Conservation (phyloP, 2,888 invertebrate genomes). For the Teleiodes luculella region DNA sequence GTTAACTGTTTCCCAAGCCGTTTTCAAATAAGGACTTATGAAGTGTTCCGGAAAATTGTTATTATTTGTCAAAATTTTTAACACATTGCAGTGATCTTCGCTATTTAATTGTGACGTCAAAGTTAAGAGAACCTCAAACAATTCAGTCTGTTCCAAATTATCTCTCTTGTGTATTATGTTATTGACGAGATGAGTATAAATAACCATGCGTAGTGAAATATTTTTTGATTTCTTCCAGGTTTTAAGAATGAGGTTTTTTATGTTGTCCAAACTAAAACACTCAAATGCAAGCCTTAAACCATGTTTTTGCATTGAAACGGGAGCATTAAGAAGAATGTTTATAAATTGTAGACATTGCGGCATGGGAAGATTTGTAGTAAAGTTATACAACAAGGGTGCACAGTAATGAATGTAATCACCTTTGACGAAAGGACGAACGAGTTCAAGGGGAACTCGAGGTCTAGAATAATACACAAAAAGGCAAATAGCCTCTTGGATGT, state of each 20-base stretch:
- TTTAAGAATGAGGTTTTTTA: conserved; percentile 28
- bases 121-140: conserved; percentile 40
- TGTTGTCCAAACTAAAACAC: conserved; percentile 31
- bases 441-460: conserved; percentile 35
- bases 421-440: conserved; percentile 33
- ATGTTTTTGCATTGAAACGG: conserved; percentile 45
- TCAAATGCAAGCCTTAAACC: conserved; percentile 42
- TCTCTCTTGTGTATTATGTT: conserved; percentile 23
- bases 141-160: conserved; percentile 25
- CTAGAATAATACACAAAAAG: conserved; percentile 36
- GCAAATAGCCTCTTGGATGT: conserved; percentile 41
- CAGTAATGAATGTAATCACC: conserved; percentile 43
- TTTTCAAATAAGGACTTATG: conserved; percentile 31
- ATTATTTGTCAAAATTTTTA: conserved; percentile 24
- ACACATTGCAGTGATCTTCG: conserved; percentile 45
- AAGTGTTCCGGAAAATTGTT: conserved; percentile 17
- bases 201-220: conserved; percentile 36
- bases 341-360: conserved; percentile 34
- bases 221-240: conserved; percentile 43
- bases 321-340: conserved; percentile 34
- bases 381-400: conserved; percentile 38
- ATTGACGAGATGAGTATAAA: conserved; percentile 34
- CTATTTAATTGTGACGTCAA: conserved; percentile 39
- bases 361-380: conserved; percentile 33
- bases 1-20: conserved; percentile 39